A percentile compares a stretch with the other conserved stretches of the same genome.
phyloP scores from a whole-genome alignment of 2,888 invertebrate species.

The Kuschelorhynchus macadamiae region DNA sequence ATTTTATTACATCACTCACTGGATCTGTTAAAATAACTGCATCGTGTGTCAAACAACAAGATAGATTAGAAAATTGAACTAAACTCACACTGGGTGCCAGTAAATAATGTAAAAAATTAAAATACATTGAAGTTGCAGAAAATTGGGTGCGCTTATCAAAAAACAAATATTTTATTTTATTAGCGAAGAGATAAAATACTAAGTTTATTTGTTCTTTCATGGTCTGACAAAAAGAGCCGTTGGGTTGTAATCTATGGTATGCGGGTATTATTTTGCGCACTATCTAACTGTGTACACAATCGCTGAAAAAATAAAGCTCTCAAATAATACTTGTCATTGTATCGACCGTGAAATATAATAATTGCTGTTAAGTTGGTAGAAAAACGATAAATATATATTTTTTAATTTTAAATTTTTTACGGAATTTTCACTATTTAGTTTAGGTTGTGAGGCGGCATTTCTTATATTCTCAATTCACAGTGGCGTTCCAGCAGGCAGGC shows the following conservation, averaged over 20 bases:
- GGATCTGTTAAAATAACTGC: background rate
- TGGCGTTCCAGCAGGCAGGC: too few relatives aligned
- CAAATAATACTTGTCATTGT: slow-evolving; percentile 24
- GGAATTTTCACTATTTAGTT: too few relatives aligned
- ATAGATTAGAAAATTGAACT: slow-evolving; percentile 35
- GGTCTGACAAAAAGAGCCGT: slow-evolving; percentile 33
- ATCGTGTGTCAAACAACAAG: slow-evolving; percentile 21
- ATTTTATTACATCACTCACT: slow-evolving; percentile 25
- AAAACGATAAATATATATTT: too few relatives aligned
- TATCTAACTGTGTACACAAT: slow-evolving; percentile 34
- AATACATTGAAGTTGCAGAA: slow-evolving; percentile 56
- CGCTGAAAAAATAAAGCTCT: slow-evolving; percentile 26
- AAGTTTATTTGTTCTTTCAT: slow-evolving; percentile 46
- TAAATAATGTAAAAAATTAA: slow-evolving; percentile 36
- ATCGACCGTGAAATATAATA: slow-evolving; percentile 20
- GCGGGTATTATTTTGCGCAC: slow-evolving; percentile 29
- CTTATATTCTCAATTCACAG: too few relatives aligned
- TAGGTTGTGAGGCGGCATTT: too few relatives aligned
- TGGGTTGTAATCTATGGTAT: slow-evolving; percentile 44
- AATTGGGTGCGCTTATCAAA: slow-evolving; percentile 61
- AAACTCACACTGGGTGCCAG: slow-evolving; percentile 14
- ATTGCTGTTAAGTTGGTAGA: too few relatives aligned
- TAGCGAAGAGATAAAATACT: slow-evolving; percentile 46
- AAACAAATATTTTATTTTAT: slow-evolving; percentile 54
- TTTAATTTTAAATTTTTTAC: background rate